These are phyloP conservation scores for Cyanistes caeruleus DNA, from an alignment of 2,113 vertebrate genomes.

Conservation along the genomic window DNA sequence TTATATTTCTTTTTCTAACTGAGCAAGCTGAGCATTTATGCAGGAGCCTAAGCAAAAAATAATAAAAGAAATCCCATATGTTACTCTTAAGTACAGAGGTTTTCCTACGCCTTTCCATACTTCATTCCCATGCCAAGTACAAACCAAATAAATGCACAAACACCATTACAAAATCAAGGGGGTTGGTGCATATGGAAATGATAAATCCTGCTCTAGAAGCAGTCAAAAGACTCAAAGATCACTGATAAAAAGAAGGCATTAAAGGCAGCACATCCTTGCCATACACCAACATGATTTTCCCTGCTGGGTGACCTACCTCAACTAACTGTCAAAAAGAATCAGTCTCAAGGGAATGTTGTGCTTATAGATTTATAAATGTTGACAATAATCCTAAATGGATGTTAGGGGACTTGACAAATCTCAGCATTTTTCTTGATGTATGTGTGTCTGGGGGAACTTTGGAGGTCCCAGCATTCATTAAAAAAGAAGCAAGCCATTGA, in stretches of 20 bases:
- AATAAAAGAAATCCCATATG: neutral
- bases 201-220: neutral
- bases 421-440: conserved; percentile 67
- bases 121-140: neutral
- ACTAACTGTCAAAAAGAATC: conserved; percentile 69
- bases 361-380: conserved; percentile 74
- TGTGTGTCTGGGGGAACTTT: conserved; percentile 57
- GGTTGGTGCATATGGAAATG: neutral
- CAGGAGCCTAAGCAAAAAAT: neutral
- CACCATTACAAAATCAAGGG: neutral
- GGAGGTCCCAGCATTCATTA: conserved; percentile 56
- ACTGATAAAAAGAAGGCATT: conserved; percentile 30
- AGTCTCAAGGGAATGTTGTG: conserved; percentile 70
- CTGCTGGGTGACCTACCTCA: conserved; percentile 69
- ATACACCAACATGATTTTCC: conserved; percentile 47
- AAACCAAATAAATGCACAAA: neutral
- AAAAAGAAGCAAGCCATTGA: conserved; percentile 53
- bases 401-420: conserved; percentile 74
- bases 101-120: neutral
- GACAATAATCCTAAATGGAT: conserved; percentile 77
- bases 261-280: conserved; percentile 17
- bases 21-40: neutral
- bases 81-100: neutral
- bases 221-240: neutral
- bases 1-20: neutral